These are phyloP conservation scores for Platerodrilus igneus DNA, from an alignment of 2,888 invertebrate genomes.

Conservation along the genomic window DNA sequence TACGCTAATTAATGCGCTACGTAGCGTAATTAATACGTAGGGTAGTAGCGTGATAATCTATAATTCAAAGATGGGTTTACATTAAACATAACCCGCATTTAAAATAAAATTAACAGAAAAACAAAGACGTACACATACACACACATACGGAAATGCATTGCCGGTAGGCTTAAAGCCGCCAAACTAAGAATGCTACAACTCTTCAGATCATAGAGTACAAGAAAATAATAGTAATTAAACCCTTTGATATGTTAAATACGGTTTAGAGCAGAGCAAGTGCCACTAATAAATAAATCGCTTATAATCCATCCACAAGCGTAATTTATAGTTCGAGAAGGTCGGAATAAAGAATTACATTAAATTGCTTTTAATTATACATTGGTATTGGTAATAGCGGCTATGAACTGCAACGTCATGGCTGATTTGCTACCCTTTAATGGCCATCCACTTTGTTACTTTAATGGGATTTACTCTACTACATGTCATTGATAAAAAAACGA, in stretches of 20 bases:
- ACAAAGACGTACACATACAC: no score
- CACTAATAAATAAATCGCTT: slow-evolving; percentile 43
- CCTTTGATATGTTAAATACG: slow-evolving; percentile 45
- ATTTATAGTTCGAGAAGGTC: slow-evolving; percentile 3
- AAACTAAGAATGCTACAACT: slow-evolving; percentile 34
- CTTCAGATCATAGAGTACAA: slow-evolving; percentile 42
- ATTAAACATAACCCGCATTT: slow-evolving; percentile 32
- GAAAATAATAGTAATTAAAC: slow-evolving; percentile 46
- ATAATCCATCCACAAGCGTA: slow-evolving; percentile 2
- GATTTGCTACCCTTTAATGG: slow-evolving; percentile 25
- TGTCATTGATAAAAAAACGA: no score
- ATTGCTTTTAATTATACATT: slow-evolving; percentile 29
- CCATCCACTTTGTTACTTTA: slow-evolving; percentile 12
- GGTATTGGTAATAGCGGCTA: slow-evolving; percentile 21
- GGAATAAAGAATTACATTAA: slow-evolving; percentile 21
- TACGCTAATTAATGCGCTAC: no score
- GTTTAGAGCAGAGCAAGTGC: slow-evolving; percentile 43
- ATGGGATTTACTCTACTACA: no score
- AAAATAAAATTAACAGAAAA: slow-evolving; percentile 36
- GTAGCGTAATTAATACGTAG: no score
- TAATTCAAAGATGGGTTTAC: no score
- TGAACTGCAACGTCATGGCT: slow-evolving; percentile 28
- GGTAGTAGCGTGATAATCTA: no score
- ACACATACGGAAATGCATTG: slow-evolving; percentile 25
- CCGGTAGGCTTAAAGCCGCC: slow-evolving; percentile 27